phyloP scores from a whole-genome alignment of 2,888 invertebrate species.

The Clusia tigrina region DNA sequence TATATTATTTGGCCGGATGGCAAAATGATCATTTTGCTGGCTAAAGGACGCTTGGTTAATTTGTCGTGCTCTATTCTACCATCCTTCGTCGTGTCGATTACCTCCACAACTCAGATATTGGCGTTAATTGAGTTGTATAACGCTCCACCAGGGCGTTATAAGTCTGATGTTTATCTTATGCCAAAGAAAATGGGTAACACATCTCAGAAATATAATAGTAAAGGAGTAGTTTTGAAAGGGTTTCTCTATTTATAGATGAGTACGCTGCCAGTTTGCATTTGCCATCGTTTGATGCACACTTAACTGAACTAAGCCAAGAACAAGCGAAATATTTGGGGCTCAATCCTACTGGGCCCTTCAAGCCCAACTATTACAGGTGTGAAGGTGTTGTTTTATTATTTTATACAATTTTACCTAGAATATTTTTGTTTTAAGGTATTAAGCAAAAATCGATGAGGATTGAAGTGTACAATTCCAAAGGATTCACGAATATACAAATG shows the following conservation, averaged over 20 bases:
- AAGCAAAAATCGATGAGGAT: background rate
- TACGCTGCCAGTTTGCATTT: slow-evolving; percentile 95
- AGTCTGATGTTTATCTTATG: slow-evolving; percentile 92
- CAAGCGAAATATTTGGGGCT: slow-evolving; percentile 96
- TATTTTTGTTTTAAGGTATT: slow-evolving; percentile 26
- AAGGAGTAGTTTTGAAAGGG: slow-evolving; percentile 7
- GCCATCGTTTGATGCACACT: slow-evolving; percentile 94
- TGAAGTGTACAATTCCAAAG: no score
- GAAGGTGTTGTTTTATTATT: background rate
- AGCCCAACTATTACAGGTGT: slow-evolving; percentile 95
- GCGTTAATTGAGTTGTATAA: slow-evolving; percentile 97
- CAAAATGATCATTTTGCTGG: slow-evolving; percentile 88
- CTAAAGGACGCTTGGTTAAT: slow-evolving; percentile 94
- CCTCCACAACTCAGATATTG: slow-evolving; percentile 93
- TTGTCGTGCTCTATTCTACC: slow-evolving; percentile 94
- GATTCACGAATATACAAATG: no score
- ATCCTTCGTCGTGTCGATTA: slow-evolving; percentile 96
- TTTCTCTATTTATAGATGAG: slow-evolving; percentile 73
- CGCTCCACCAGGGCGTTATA: slow-evolving; percentile 90
- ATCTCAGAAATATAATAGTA: slow-evolving; percentile 48
- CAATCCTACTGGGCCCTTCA: slow-evolving; percentile 96
- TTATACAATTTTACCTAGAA: background rate
- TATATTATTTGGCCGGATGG: slow-evolving; percentile 98
- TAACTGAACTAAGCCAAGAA: slow-evolving; percentile 92
- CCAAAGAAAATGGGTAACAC: slow-evolving; percentile 98